These are phyloP conservation scores for Tipula unca DNA, from an alignment of 2,888 invertebrate genomes.

Conservation along the genomic window DNA sequence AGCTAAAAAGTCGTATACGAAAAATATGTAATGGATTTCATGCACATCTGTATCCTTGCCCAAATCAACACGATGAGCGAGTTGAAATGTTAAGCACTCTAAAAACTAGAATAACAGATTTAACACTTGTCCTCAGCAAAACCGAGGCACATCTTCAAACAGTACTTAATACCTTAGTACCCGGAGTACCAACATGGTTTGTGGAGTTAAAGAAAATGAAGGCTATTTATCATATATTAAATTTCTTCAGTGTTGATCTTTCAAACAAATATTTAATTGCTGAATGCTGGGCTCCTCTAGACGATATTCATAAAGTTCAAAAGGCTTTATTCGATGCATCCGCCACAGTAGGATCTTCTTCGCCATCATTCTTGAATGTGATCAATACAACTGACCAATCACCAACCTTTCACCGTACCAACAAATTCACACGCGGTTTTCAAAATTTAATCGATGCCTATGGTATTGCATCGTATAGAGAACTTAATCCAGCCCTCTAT, in stretches of 20 bases:
- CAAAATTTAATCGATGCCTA: conserved; percentile 90
- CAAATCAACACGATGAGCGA: conserved; percentile 67
- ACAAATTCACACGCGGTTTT: conserved; percentile 88
- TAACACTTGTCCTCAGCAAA: conserved; percentile 67
- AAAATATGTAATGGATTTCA: conserved; percentile 84
- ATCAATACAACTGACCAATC: conserved; percentile 73
- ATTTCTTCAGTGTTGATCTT: conserved; percentile 86
- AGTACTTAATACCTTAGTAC: conserved; percentile 69
- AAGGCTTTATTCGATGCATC: conserved; percentile 74
- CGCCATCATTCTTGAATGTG: conserved; percentile 87
- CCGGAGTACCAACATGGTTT: conserved; percentile 72
- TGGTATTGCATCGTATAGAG: conserved; percentile 85
- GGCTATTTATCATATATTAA: conserved; percentile 88
- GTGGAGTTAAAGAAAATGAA: conserved; percentile 82
- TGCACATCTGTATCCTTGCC: conserved; percentile 79
- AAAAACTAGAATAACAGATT: conserved; percentile 70
- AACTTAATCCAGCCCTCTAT: conserved; percentile 84
- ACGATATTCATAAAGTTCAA: conserved; percentile 63
- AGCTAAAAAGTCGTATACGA: conserved; percentile 73
- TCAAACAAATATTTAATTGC: conserved; percentile 84
- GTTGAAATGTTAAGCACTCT: conserved; percentile 76
- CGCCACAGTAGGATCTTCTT: conserved; percentile 74
- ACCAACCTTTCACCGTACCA: conserved; percentile 86
- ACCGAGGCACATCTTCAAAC: conserved; percentile 77
- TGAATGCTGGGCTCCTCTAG: conserved; percentile 78